Conservation (phyloP, 1,140 invertebrate genomes). For the Caenorhabditis inopinata region DNA sequence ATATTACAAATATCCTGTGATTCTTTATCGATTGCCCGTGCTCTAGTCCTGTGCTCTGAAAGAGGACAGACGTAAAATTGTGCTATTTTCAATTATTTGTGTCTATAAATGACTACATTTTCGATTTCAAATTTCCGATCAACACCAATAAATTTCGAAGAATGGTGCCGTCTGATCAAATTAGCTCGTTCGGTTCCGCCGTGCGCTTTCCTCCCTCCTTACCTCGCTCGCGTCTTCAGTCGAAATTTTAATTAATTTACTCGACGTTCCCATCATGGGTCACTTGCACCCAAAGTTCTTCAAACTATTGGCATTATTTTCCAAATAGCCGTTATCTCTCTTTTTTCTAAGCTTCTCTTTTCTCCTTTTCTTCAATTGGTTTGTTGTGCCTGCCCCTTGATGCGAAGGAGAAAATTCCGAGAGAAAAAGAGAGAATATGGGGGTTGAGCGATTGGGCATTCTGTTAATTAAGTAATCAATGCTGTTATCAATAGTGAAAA, state of each 20-base stretch:
- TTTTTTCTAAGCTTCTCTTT: too few relatives aligned
- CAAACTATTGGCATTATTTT: too few relatives aligned
- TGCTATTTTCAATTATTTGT: too few relatives aligned
- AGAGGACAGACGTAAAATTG: too few relatives aligned
- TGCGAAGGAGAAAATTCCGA: too few relatives aligned
- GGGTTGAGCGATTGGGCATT: neutral
- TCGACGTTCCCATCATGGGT: neutral
- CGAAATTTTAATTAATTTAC: constrained; percentile 25
- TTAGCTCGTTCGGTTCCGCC: constrained; percentile 19
- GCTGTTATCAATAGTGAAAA: neutral
- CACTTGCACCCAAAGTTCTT: too few relatives aligned
- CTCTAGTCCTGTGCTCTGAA: too few relatives aligned
- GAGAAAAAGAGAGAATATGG: neutral
- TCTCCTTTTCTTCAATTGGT: neutral
- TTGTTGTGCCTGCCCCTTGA: neutral
- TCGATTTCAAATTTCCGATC: too few relatives aligned
- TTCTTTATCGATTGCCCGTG: too few relatives aligned
- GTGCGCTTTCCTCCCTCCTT: neutral
- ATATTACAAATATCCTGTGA: too few relatives aligned
- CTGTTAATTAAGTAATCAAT: constrained; percentile 14
- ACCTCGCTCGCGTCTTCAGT: neutral
- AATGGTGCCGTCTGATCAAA: constrained; percentile 16
- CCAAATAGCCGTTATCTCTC: too few relatives aligned
- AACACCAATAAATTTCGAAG: neutral
- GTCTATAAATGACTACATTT: neutral